These are phyloP conservation scores for Pardalotus punctatus DNA, from an alignment of 2,113 vertebrate species.

Conservation along the genomic window DNA sequence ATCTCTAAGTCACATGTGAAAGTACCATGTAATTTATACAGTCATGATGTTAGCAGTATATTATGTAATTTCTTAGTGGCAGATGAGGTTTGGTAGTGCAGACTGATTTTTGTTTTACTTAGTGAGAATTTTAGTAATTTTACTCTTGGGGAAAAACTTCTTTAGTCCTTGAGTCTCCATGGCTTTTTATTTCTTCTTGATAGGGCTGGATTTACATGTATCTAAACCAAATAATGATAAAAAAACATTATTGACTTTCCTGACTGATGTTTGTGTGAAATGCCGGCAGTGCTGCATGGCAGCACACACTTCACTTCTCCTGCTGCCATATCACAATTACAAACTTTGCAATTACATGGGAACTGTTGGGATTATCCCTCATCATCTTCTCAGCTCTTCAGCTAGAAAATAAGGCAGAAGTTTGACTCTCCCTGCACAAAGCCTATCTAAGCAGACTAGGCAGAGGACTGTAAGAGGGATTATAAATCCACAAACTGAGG, in stretches of 20 bases:
- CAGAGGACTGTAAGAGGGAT: not conserved
- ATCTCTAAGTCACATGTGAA: conserved; percentile 70
- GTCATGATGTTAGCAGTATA: conserved; percentile 66
- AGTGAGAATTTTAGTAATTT: conserved; percentile 40
- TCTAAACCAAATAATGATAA: not conserved
- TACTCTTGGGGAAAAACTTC: not conserved
- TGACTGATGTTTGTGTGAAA: not conserved
- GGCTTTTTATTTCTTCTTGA: conserved; percentile 7
- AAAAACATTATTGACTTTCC: not conserved
- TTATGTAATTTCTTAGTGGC: conserved; percentile 69
- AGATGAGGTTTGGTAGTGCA: conserved; percentile 44
- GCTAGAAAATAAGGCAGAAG: not conserved
- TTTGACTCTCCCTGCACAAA: not conserved
- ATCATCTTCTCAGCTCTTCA: not conserved
- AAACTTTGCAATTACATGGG: not conserved
- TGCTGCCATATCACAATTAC: not conserved
- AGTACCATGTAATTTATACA: conserved; percentile 68
- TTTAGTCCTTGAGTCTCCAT: not conserved
- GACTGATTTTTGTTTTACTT: conserved; percentile 50
- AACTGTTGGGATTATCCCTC: not conserved
- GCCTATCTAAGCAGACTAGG: not conserved
- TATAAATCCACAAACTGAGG: not conserved
- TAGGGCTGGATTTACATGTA: not conserved
- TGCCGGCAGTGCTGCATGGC: not conserved
- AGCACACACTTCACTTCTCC: not conserved